Evolutionary conservation across 2,888 invertebrate genomes (phyloP).

Genomic region (Arrhopalites spinosus): DNA sequence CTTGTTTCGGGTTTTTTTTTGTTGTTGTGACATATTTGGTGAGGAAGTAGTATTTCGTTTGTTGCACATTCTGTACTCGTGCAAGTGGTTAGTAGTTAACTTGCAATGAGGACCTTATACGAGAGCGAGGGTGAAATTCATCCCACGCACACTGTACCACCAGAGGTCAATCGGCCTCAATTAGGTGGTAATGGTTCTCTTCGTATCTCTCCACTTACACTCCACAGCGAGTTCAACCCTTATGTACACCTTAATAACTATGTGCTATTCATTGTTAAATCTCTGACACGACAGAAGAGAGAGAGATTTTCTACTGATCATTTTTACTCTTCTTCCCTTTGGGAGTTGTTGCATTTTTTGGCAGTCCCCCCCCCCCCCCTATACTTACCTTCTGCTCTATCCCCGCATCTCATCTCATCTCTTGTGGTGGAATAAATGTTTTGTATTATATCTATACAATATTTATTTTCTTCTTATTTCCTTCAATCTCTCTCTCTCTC

Average conservation of each 20-base stretch:
- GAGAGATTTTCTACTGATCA: background rate
- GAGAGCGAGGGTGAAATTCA: constrained; percentile 19
- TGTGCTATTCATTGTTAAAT: no score
- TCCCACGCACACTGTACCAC: constrained; percentile 39
- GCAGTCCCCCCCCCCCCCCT: no score
- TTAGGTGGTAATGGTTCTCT: constrained; percentile 38
- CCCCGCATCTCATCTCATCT: no score
- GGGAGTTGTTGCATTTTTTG: no score
- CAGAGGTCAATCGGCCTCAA: constrained; percentile 42
- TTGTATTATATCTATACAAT: no score
- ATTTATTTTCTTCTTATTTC: no score
- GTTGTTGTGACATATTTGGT: constrained; percentile 30
- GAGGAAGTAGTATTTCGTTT: background rate
- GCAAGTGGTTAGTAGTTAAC: constrained; percentile 5
- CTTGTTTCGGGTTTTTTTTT: constrained; percentile 8
- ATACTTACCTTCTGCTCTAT: no score
- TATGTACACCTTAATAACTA: background rate
- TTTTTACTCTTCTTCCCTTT: background rate
- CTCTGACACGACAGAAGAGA: background rate
- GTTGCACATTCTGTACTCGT: constrained; percentile 17
- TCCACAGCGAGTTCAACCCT: no score
- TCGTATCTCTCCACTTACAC: background rate
- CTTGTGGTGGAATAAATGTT: no score
- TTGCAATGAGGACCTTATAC: constrained; percentile 7
- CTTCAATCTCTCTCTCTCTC: no score